Conservation (phyloP, 1,140 invertebrate genomes). For the Lordiphosa clarofinis region DNA sequence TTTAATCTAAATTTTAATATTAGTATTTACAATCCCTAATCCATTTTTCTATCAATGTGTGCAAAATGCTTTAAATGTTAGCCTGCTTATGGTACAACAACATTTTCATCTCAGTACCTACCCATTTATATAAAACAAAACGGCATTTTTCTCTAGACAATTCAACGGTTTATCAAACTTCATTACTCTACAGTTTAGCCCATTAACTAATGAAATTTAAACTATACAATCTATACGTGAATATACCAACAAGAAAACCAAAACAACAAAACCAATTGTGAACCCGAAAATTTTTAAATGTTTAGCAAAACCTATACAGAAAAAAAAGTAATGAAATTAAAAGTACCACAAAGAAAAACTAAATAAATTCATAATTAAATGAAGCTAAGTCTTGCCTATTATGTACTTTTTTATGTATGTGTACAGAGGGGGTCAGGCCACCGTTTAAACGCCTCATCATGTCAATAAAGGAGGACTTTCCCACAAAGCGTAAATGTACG, state of each 20-base stretch:
- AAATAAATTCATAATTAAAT: constrained; percentile 74
- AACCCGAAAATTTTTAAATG: constrained; percentile 40
- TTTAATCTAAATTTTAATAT: constrained; percentile 18
- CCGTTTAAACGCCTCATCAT: constrained; percentile 48
- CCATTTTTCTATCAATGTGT: constrained; percentile 45
- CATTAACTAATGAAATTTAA: constrained; percentile 47
- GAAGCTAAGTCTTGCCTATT: constrained; percentile 43
- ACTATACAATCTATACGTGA: constrained; percentile 42
- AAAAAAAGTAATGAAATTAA: constrained; percentile 30
- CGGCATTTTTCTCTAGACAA: constrained; percentile 42
- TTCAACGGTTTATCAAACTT: constrained; percentile 52
- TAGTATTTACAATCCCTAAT: constrained; percentile 1
- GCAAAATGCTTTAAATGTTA: constrained; percentile 73
- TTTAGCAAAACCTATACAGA: constrained; percentile 20
- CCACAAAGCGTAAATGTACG: constrained; percentile 54
- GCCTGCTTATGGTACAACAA: constrained; percentile 75
- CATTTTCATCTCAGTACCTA: constrained; percentile 68
- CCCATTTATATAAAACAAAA: constrained; percentile 45
- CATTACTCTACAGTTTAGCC: neutral
- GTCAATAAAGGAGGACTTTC: constrained; percentile 70
- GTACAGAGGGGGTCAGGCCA: constrained; percentile 40
- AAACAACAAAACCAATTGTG: constrained; percentile 4
- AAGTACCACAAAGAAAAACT: constrained; percentile 27
- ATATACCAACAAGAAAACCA: constrained; percentile 29
- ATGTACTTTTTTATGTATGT: no score